phyloP scores from a whole-genome alignment of 2,797 vertebrate genomes.

The Capromys pilorides region DNA sequence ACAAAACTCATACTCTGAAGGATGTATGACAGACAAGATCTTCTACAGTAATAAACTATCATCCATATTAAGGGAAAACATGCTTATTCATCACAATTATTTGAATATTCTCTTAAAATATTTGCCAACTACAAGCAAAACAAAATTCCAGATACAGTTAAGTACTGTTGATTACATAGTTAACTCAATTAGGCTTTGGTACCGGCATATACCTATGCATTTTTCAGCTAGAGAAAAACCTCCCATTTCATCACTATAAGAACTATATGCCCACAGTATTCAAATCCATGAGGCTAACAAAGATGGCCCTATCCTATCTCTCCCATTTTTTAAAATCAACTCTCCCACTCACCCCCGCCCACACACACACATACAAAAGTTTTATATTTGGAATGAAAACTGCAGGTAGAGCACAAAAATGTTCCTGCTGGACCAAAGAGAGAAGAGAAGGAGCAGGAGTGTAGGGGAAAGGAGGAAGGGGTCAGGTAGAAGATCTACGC shows the following conservation, averaged over 20 bases:
- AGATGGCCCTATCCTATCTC: background rate
- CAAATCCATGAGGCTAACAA: constrained; percentile 35
- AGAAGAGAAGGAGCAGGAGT: background rate
- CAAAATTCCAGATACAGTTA: constrained; percentile 25
- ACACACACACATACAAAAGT: too few relatives aligned
- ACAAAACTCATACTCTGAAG: constrained; percentile 46
- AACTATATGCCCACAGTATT: background rate
- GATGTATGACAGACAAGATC: constrained; percentile 6
- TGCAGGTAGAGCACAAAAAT: background rate
- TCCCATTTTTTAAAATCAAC: constrained; percentile 37
- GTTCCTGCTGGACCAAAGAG: background rate
- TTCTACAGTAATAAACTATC: constrained; percentile 47
- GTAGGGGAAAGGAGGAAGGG: too few relatives aligned
- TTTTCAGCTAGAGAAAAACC: constrained; percentile 16
- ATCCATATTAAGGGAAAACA: constrained; percentile 27
- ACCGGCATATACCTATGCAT: background rate
- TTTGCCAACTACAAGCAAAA: constrained; percentile 22
- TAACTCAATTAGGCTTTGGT: constrained; percentile 31
- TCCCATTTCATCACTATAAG: background rate
- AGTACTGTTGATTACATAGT: background rate
- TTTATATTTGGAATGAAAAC: constrained; percentile 39
- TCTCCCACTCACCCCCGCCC: background rate
- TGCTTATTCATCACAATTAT: constrained; percentile 8
- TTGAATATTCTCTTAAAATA: constrained; percentile 59
- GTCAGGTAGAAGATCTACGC: background rate